Conservation (phyloP, 2,113 vertebrate species). For the Xyrauchen texanus region DNA sequence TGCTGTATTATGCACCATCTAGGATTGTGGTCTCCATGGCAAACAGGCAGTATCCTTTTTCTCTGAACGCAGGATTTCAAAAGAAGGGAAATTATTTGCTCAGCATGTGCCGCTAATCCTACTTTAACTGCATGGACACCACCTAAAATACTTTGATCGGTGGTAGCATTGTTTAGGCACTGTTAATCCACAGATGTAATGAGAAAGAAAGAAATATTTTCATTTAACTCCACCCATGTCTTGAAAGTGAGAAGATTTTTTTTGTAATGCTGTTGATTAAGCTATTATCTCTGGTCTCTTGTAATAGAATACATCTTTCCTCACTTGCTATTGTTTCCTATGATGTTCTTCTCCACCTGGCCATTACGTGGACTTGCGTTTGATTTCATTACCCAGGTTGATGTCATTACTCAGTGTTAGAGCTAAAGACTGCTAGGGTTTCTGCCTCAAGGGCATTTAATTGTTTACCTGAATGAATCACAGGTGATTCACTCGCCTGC, state of each 20-base stretch:
- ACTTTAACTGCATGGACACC: constrained; percentile 63
- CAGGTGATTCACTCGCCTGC: constrained; percentile 78
- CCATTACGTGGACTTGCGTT: constrained; percentile 1
- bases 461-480: constrained; percentile 60
- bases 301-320: constrained; percentile 60
- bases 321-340: constrained; percentile 4
- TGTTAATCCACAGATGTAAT: constrained; percentile 51
- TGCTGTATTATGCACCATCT: constrained; percentile 18
- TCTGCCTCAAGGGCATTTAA: constrained; percentile 66
- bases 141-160: constrained; percentile 78
- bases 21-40: constrained; percentile 43
- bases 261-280: constrained; percentile 75
- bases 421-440: constrained; percentile 49
- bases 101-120: constrained; percentile 74
- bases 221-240: constrained; percentile 64
- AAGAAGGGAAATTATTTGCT: constrained; percentile 83
- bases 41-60: constrained; percentile 61
- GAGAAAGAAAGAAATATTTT: background rate
- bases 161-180: constrained; percentile 71
- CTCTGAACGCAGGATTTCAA: constrained; percentile 72
- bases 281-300: constrained; percentile 68
- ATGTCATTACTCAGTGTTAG: constrained; percentile 60
- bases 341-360: background rate
- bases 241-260: constrained; percentile 75
- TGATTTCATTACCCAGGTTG: constrained; percentile 13